These are phyloP conservation scores for Ypsolopha sequella DNA, from an alignment of 2,888 invertebrate genomes.

Conservation along the genomic window DNA sequence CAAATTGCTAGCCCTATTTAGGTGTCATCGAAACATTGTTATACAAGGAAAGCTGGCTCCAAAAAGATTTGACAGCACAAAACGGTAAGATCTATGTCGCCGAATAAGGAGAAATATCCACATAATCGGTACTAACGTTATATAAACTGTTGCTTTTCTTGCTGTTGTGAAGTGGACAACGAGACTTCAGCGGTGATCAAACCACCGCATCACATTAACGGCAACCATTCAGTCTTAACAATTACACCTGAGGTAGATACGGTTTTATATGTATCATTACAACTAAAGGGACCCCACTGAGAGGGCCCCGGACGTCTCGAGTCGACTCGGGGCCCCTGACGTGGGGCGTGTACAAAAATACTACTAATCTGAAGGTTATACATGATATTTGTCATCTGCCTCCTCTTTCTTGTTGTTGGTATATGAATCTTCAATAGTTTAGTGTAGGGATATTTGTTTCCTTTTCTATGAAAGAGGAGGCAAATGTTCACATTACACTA, in stretches of 20 bases:
- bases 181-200: slow-evolving; percentile 60
- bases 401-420: slow-evolving; percentile 18
- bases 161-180: slow-evolving; percentile 41
- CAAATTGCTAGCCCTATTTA: too few relatives aligned
- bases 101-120: too few relatives aligned
- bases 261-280: slow-evolving; percentile 45
- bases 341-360: slow-evolving; percentile 40
- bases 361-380: slow-evolving; percentile 28
- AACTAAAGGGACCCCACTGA: slow-evolving; percentile 14
- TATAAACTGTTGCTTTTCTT: too few relatives aligned
- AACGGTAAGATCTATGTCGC: too few relatives aligned
- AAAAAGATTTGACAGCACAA: too few relatives aligned
- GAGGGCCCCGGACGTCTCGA: too few relatives aligned
- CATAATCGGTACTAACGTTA: too few relatives aligned
- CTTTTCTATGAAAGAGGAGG: slow-evolving; percentile 26
- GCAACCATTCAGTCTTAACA: slow-evolving; percentile 53
- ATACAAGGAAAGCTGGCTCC: too few relatives aligned
- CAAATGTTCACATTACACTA: slow-evolving; percentile 25
- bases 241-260: slow-evolving; percentile 56
- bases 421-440: not conserved
- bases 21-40: too few relatives aligned
- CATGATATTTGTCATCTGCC: slow-evolving; percentile 36
- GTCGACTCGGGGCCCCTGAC: slow-evolving; percentile 9
- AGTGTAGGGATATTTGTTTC: not conserved
- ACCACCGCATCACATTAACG: slow-evolving; percentile 50